Conservation (phyloP, 2,888 invertebrate genomes). For the Acleris cristana region DNA sequence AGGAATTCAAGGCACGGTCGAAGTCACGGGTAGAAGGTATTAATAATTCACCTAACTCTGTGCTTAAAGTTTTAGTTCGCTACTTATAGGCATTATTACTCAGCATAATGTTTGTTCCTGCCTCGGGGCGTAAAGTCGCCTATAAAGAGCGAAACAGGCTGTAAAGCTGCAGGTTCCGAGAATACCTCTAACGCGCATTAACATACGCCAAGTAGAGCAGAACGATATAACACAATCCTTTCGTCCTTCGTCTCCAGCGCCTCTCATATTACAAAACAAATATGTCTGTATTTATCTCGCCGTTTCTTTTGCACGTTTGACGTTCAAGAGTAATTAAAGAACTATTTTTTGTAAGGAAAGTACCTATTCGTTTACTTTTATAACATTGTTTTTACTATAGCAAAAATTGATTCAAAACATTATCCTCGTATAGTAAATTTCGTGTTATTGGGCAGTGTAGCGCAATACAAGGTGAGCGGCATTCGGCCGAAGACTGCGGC, state of each 20-base stretch:
- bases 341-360: not conserved
- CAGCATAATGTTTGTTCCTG: constrained; percentile 10
- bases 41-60: too few relatives aligned
- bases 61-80: not conserved
- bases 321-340: not conserved
- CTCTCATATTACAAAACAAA: not conserved
- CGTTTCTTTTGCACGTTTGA: not conserved
- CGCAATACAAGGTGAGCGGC: constrained; percentile 33
- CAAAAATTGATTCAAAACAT: not conserved
- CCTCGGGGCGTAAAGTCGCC: constrained; percentile 21
- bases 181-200: constrained; percentile 28
- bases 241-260: constrained; percentile 28
- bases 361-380: too few relatives aligned
- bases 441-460: not conserved
- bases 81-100: constrained; percentile 1
- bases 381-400: not conserved
- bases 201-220: constrained; percentile 33
- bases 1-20: too few relatives aligned
- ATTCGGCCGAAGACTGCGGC: constrained; percentile 15
- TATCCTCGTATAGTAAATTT: constrained; percentile 2
- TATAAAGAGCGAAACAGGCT: constrained; percentile 20
- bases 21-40: too few relatives aligned
- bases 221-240: constrained; percentile 34
- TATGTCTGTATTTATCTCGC: not conserved
- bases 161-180: constrained; percentile 28